A percentile compares a stretch with the other conserved stretches of the same genome.
phyloP scores from a whole-genome alignment of 1,140 invertebrate species.

The Pinna nobilis region DNA sequence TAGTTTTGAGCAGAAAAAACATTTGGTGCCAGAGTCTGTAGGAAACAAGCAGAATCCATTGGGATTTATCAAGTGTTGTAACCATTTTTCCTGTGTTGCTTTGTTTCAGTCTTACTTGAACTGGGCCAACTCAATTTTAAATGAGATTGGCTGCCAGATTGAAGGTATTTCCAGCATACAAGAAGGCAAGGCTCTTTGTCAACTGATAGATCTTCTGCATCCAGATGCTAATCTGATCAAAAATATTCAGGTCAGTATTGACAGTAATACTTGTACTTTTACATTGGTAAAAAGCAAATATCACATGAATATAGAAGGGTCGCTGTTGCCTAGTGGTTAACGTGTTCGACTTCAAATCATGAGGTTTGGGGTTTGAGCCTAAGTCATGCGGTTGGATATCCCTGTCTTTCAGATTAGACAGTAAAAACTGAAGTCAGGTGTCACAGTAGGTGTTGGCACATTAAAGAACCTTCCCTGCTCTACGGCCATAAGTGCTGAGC shows the following conservation, averaged over 20 bases:
- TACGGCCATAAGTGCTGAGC: too few relatives aligned
- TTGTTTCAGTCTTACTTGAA: constrained; percentile 60
- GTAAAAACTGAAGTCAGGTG: too few relatives aligned
- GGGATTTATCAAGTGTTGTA: neutral
- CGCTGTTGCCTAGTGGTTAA: neutral
- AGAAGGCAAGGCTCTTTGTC: constrained; percentile 59
- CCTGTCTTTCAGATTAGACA: too few relatives aligned
- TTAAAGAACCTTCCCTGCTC: too few relatives aligned
- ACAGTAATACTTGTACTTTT: too few relatives aligned
- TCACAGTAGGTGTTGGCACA: too few relatives aligned
- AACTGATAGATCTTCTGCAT: constrained; percentile 59
- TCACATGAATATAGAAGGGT: neutral
- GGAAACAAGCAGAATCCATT: neutral
- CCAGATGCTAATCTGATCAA: constrained; percentile 48
- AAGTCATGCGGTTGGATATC: too few relatives aligned
- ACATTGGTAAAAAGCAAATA: neutral
- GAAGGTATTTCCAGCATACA: constrained; percentile 52
- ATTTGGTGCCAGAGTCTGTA: too few relatives aligned
- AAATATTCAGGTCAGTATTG: constrained; percentile 56
- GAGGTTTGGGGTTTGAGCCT: too few relatives aligned
- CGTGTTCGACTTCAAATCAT: neutral
- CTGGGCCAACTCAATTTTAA: constrained; percentile 65
- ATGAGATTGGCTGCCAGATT: constrained; percentile 43
- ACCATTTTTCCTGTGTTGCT: neutral
- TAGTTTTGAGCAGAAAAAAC: too few relatives aligned